Evolutionary conservation across 2,113 vertebrate species (phyloP).

Genomic region (Notothenia coriiceps): DNA sequence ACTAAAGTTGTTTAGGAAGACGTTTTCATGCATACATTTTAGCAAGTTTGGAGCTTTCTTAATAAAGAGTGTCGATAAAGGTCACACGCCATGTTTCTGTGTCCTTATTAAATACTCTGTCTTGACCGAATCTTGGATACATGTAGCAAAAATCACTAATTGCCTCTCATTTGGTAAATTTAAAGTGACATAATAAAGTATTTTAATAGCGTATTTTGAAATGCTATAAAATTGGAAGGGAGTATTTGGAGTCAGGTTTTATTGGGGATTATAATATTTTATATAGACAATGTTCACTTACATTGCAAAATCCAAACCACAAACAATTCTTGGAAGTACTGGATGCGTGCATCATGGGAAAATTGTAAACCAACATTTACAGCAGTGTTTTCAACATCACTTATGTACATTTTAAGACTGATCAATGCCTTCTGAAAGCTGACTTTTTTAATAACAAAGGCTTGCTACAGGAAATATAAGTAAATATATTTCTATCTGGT

Average conservation of each 20-base stretch:
- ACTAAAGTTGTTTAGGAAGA: conserved; percentile 12
- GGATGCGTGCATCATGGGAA: conserved; percentile 46
- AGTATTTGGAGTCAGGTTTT: conserved; percentile 49
- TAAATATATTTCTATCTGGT: conserved; percentile 19
- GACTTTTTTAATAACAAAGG: not conserved
- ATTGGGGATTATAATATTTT: conserved; percentile 61
- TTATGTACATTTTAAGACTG: conserved; percentile 24
- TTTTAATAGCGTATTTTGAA: conserved; percentile 38
- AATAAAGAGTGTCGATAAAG: not conserved
- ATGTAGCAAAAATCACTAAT: conserved; percentile 17
- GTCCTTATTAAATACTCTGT: conserved; percentile 35
- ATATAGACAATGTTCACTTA: conserved; percentile 58
- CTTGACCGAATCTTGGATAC: conserved; percentile 6
- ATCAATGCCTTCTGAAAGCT: conserved; percentile 40
- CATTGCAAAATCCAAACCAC: conserved; percentile 61
- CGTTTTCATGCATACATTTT: not conserved
- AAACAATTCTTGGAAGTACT: conserved; percentile 58
- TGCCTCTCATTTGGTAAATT: conserved; percentile 15
- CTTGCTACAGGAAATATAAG: conserved; percentile 28
- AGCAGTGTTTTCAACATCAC: not conserved
- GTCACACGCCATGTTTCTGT: conserved; percentile 19
- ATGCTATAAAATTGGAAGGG: conserved; percentile 22
- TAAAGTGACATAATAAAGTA: conserved; percentile 25
- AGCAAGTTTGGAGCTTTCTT: not conserved
- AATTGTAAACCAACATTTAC: conserved; percentile 43